These are phyloP conservation scores for Zosterops hypoxanthus DNA, from an alignment of 2,113 vertebrate species.

Conservation along the genomic window DNA sequence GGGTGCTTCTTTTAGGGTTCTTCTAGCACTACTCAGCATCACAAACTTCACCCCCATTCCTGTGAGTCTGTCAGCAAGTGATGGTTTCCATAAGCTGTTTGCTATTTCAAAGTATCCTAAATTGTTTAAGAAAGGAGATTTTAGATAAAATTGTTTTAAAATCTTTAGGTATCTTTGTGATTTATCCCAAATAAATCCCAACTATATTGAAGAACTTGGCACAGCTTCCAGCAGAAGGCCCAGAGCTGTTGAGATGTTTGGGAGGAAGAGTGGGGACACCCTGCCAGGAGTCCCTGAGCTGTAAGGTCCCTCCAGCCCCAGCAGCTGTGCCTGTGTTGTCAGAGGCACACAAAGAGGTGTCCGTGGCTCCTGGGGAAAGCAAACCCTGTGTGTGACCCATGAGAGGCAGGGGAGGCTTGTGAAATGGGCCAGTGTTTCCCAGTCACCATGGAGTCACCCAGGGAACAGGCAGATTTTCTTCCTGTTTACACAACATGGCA, in stretches of 20 bases:
- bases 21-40: not conserved
- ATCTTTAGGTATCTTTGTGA: not conserved
- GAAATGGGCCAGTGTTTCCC: not conserved
- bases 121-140: not conserved
- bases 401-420: not conserved
- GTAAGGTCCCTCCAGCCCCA: not conserved
- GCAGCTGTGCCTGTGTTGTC: not conserved
- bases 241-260: not conserved
- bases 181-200: not conserved
- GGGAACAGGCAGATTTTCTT: constrained; percentile 38
- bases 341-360: not conserved
- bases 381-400: not conserved
- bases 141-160: not conserved
- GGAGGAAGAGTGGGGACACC: not conserved
- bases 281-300: not conserved
- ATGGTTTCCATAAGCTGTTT: not conserved
- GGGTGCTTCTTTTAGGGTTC: not conserved
- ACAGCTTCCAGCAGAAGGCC: not conserved
- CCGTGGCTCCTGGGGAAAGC: not conserved
- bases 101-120: not conserved
- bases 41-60: not conserved
- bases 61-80: not conserved
- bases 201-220: not conserved
- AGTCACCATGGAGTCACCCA: constrained; percentile 29
- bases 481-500: constrained; percentile 22